Conservation (phyloP, 2,888 invertebrate species). For the Plagodis pulveraria region DNA sequence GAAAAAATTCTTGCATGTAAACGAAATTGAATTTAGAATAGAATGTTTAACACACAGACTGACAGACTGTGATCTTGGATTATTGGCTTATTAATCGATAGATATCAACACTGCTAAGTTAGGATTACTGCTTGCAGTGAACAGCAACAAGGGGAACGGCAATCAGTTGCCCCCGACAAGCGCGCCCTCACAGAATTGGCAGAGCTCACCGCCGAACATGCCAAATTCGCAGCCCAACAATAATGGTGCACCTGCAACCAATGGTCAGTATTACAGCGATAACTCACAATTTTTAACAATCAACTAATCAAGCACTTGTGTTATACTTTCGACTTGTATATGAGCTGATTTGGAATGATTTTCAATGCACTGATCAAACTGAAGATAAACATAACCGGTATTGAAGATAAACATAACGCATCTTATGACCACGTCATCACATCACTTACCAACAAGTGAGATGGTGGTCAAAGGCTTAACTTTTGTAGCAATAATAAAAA, state of each 20-base stretch:
- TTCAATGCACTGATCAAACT: no score
- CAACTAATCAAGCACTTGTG: background rate
- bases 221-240: constrained; percentile 79
- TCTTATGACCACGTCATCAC: no score
- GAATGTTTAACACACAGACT: background rate
- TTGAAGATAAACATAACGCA: no score
- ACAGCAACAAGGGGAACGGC: constrained; percentile 79
- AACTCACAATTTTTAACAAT: background rate
- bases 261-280: constrained; percentile 52
- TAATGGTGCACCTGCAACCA: constrained; percentile 75
- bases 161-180: constrained; percentile 77
- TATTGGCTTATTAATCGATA: background rate
- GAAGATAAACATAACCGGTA: no score
- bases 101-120: constrained; percentile 11
- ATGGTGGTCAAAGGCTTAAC: no score
- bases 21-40: no score
- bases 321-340: background rate
- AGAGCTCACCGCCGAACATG: constrained; percentile 75
- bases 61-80: background rate
- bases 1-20: background rate
- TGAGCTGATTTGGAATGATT: no score
- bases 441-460: no score
- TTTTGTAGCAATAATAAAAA: no score
- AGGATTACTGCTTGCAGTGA: constrained; percentile 68
- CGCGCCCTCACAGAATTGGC: constrained; percentile 75